Base-by-base conservation (phyloP, 2,888 invertebrate species). In the Steinernema hermaphroditum region DNA sequence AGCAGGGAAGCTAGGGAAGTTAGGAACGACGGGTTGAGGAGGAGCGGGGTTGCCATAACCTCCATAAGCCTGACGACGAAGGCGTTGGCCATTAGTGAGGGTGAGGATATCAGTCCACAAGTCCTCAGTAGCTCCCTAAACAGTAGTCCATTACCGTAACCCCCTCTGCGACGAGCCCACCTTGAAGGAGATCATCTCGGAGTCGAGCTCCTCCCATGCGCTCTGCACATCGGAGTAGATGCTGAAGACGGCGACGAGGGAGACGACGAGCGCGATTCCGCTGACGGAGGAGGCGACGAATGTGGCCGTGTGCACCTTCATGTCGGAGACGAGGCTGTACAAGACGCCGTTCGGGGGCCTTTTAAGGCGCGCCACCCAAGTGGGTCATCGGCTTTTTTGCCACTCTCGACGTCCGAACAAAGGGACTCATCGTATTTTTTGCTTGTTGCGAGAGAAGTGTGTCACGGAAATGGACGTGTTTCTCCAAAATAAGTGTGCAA, bases 71-170 rank as follows among this genome's bases (percentile, higher is more conserved):
- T 69, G 46, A 24, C 70, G 70, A 46, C 44, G 44, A 49, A 49
- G 22, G n/a, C 44, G 57, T 27, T 0, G 49, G 37, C 54, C 54
- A 54, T 69, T 46, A 22, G 44, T 62, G 19, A 74, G 49, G 77
- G 54, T 76, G 34, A 80, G 74, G 69, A 82, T 78, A 44, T 82
- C 82, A 27, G 76, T 73, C 82, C 82, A 82, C 74, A 82, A 72
- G 68, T 79, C 80, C 46, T 82, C 78, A 34, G 81, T 80, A 12
- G 78, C 73, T 19, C 69, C 68, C 82, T 82, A 71, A 34, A 79
- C 6, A 8, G 37, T 37, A 8, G 6, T 4, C 6, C 12, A 12
- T 37, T 37, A 37, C 37, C 37, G 37, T 37, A 37, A 37, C 12
- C 37, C 37, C 4, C 6, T n/a, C n/a, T n/a, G 37, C 6, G 12